Evolutionary conservation across 2,113 vertebrate species (phyloP).

Genomic region (Pleuronectes platessa): DNA sequence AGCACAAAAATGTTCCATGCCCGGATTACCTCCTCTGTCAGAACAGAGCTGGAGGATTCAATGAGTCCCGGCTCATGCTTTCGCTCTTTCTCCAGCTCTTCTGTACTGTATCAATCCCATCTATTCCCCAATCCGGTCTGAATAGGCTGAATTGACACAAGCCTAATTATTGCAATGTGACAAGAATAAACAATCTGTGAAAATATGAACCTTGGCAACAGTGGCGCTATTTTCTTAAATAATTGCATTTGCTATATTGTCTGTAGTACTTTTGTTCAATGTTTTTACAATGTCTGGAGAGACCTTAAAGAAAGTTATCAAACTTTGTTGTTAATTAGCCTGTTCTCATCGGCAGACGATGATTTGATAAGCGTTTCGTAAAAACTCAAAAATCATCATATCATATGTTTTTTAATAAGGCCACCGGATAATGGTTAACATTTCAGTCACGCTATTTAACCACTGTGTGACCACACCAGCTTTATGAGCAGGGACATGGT

Average conservation of each 20-base stretch:
- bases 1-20: background rate
- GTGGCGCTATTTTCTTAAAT: background rate
- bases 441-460: slow-evolving; percentile 56
- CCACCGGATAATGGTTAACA: slow-evolving; percentile 39
- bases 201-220: background rate
- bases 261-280: background rate
- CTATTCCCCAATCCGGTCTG: slow-evolving; percentile 2
- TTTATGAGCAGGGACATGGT: slow-evolving; percentile 52
- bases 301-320: background rate
- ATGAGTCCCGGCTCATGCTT: slow-evolving; percentile 15
- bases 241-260: background rate
- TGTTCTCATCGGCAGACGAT: background rate
- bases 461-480: slow-evolving; percentile 42
- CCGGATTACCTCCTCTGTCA: slow-evolving; percentile 11
- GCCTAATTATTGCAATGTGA: background rate
- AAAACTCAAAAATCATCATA: slow-evolving; percentile 29
- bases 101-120: background rate
- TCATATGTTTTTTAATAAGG: slow-evolving; percentile 35
- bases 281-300: slow-evolving; percentile 1
- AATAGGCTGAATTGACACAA: slow-evolving; percentile 19
- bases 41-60: slow-evolving; percentile 2
- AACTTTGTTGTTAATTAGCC: background rate
- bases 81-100: slow-evolving; percentile 14
- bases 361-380: slow-evolving; percentile 48
- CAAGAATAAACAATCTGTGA: slow-evolving; percentile 31